These are phyloP conservation scores for Motacilla tschutschensis DNA, from an alignment of 2,113 vertebrate genomes.

Conservation along the genomic window DNA sequence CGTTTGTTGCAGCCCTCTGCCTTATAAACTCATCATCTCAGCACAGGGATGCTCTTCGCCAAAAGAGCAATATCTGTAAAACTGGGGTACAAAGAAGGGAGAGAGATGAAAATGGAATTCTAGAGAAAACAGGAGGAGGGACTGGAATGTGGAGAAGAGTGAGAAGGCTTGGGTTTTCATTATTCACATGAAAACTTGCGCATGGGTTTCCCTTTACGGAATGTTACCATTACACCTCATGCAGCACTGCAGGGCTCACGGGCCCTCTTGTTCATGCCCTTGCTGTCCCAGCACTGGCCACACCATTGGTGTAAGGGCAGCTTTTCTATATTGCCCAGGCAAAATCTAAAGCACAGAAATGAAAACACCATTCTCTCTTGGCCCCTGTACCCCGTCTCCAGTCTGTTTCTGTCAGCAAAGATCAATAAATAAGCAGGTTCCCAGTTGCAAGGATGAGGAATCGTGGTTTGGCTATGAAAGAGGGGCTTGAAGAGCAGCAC, in stretches of 20 bases:
- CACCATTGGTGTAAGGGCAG: not conserved
- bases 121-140: not conserved
- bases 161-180: not conserved
- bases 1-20: not conserved
- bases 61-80: not conserved
- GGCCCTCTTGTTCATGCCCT: not conserved
- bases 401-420: not conserved
- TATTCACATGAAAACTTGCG: not conserved
- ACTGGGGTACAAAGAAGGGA: not conserved
- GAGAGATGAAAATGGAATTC: not conserved
- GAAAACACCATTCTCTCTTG: not conserved
- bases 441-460: not conserved
- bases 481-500: not conserved
- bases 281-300: not conserved
- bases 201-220: rapidly evolving
- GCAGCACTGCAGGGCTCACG: rapidly evolving
- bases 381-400: not conserved
- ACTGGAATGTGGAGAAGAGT: not conserved
- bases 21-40: not conserved
- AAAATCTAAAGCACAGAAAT: not conserved
- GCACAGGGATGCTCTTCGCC: not conserved
- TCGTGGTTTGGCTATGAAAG: not conserved
- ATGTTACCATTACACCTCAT: not conserved
- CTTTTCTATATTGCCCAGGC: not conserved
- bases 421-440: not conserved